phyloP scores from a whole-genome alignment of 2,888 invertebrate species.

The Dinocampus coccinellae region DNA sequence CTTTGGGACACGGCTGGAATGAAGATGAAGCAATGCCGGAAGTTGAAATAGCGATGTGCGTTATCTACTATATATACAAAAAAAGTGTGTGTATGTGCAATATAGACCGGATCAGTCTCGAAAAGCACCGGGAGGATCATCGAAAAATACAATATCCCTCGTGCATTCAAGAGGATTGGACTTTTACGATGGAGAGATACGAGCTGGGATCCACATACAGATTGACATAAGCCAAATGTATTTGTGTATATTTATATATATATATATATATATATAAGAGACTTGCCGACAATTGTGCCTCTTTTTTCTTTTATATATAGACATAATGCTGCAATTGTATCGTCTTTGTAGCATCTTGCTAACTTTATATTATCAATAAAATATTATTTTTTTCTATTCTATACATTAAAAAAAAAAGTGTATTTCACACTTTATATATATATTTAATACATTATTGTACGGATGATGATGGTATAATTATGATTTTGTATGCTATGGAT shows the following conservation, averaged over 20 bases:
- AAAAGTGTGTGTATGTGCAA: conserved; percentile 8
- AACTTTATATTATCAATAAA: too few relatives aligned
- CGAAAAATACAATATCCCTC: conserved; percentile 30
- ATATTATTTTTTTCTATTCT: neutral
- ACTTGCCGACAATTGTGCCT: too few relatives aligned
- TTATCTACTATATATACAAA: neutral
- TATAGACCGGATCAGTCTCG: conserved; percentile 28
- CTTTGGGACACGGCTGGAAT: neutral
- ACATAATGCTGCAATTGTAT: too few relatives aligned
- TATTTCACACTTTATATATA: too few relatives aligned
- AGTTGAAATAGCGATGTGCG: conserved; percentile 20
- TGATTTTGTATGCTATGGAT: too few relatives aligned
- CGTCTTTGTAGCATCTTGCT: too few relatives aligned
- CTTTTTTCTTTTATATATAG: too few relatives aligned
- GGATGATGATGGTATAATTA: too few relatives aligned
- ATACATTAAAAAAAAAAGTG: too few relatives aligned
- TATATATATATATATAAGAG: neutral
- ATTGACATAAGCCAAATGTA: conserved; percentile 22
- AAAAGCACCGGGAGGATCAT: conserved; percentile 23
- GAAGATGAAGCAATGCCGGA: conserved; percentile 21
- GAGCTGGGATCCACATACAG: conserved; percentile 20
- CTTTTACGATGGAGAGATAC: conserved; percentile 19
- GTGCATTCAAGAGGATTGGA: conserved; percentile 19
- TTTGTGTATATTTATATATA: neutral
- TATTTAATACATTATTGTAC: too few relatives aligned